phyloP scores from a whole-genome alignment of 2,113 vertebrate genomes.

The mouse (Mus musculus) region GRCm39 chrX:146320501-146321000 shows the following conservation, averaged over 20 bases:
- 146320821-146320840: background rate
- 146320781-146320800: background rate
- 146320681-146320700: background rate
- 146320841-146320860: background rate
- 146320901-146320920: background rate
- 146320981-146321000: background rate
- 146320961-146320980: background rate
- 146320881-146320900: background rate
- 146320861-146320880: conserved; percentile 1
- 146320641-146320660: background rate
- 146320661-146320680: background rate
- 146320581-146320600: background rate
- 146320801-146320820: background rate
- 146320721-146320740: background rate
- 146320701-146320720: background rate
- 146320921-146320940: background rate
- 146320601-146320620: background rate
- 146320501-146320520: too few relatives aligned
- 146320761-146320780: background rate
- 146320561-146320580: too few relatives aligned
- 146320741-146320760: background rate
- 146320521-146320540: too few relatives aligned
- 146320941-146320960: background rate
- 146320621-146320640: too few relatives aligned
- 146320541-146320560: too few relatives aligned